phyloP scores from a whole-genome alignment of 2,113 vertebrate species.

The Tetraodon nigroviridis region DNA sequence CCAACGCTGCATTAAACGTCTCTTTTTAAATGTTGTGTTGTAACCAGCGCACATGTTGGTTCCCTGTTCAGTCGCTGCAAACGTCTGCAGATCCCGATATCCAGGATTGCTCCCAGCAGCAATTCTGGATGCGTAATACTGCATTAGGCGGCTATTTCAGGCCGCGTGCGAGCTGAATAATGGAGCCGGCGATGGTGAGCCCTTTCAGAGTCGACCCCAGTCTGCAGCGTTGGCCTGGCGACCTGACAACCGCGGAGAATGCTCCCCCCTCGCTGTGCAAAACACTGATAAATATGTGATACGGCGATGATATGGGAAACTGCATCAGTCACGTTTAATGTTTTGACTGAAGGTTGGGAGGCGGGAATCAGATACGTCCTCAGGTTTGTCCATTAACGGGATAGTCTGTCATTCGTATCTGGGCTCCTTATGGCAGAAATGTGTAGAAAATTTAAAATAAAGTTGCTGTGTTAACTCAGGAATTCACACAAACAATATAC shows the following conservation, averaged over 20 bases:
- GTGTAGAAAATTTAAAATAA: not conserved
- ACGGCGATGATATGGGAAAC: slow-evolving; percentile 4
- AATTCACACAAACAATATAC: too few species aligned
- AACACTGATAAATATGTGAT: slow-evolving; percentile 23
- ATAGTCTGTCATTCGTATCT: not conserved
- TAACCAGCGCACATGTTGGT: too few species aligned
- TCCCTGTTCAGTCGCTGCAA: not conserved
- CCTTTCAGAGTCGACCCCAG: slow-evolving; percentile 56
- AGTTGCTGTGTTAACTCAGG: too few species aligned
- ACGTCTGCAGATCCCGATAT: not conserved
- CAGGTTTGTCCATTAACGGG: slow-evolving; percentile 3
- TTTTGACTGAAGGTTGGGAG: slow-evolving; percentile 9
- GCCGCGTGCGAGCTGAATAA: slow-evolving; percentile 57
- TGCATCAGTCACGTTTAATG: slow-evolving; percentile 8
- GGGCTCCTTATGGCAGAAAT: not conserved
- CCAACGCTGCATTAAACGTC: not conserved
- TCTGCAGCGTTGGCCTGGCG: slow-evolving; percentile 10
- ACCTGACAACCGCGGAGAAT: slow-evolving; percentile 26
- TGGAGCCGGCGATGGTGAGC: slow-evolving; percentile 56
- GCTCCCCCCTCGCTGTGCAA: slow-evolving; percentile 4
- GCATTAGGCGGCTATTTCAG: slow-evolving; percentile 64
- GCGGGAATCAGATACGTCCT: slow-evolving; percentile 9
- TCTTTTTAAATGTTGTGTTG: slow-evolving; percentile 3
- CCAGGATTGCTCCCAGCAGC: slow-evolving; percentile 41
- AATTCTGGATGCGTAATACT: slow-evolving; percentile 54